Conservation (phyloP, 2,797 vertebrate genomes). For the Trichosurus vulpecula region DNA sequence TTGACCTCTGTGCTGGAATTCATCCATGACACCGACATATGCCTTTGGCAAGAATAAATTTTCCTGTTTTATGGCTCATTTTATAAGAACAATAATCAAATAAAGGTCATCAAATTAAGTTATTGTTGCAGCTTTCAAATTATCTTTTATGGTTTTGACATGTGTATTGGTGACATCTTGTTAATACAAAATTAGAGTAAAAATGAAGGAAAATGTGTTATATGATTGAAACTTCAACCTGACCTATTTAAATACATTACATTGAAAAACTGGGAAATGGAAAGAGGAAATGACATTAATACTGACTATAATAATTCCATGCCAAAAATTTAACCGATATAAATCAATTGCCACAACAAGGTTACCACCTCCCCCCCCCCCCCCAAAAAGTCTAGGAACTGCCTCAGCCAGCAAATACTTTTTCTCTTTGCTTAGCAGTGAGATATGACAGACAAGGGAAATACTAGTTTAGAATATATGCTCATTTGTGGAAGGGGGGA, state of each 20-base stretch:
- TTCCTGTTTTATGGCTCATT: not conserved
- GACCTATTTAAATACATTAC: not conserved
- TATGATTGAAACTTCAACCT: not conserved
- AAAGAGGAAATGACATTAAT: not conserved
- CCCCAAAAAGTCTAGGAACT: not conserved
- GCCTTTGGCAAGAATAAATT: not conserved
- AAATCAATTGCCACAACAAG: not conserved
- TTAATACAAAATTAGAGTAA: not conserved
- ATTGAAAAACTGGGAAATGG: not conserved
- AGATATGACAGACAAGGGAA: not conserved
- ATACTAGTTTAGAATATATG: not conserved
- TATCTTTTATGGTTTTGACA: not conserved
- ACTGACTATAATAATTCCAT: not conserved
- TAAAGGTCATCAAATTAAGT: not conserved
- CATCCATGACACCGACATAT: not conserved
- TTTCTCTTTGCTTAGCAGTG: not conserved
- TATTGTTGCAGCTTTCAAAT: not conserved
- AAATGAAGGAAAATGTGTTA: not conserved
- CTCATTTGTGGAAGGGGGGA: not conserved
- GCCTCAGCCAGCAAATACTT: not conserved
- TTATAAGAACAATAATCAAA: not conserved
- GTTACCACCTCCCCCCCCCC: not conserved
- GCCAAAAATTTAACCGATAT: not conserved
- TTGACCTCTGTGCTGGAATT: not conserved
- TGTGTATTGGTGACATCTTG: not conserved